These are phyloP conservation scores for Phyto melanocephala DNA, from an alignment of 2,888 invertebrate genomes.

Conservation along the genomic window DNA sequence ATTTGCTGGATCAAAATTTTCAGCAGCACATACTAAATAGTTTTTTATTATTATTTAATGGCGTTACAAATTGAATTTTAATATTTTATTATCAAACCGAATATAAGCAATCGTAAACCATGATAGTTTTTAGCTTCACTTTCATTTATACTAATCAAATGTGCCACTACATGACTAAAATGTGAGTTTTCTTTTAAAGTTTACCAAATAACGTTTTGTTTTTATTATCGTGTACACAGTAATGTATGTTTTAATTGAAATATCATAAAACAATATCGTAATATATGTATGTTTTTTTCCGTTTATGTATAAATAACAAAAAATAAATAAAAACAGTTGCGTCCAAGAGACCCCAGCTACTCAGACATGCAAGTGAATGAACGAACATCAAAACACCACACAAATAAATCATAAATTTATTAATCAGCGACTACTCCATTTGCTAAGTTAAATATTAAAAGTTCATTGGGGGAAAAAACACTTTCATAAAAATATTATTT, in stretches of 20 bases:
- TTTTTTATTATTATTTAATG: neutral
- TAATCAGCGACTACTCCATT: constrained; percentile 29
- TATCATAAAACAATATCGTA: constrained; percentile 50
- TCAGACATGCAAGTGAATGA: neutral
- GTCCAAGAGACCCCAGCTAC: neutral
- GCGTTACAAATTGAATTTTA: constrained; percentile 45
- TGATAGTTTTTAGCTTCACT: constrained; percentile 39
- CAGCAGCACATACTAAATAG: neutral
- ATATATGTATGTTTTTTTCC: neutral
- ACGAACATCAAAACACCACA: constrained; percentile 1
- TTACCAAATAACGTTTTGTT: constrained; percentile 47
- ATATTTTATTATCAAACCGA: constrained; percentile 12
- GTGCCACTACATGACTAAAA: neutral
- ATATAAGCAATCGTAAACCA: too few species aligned
- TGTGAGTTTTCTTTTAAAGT: neutral
- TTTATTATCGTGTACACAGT: constrained; percentile 29
- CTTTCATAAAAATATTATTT: too few species aligned
- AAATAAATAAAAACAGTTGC: constrained; percentile 7
- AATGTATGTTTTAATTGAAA: constrained; percentile 56
- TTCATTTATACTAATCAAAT: constrained; percentile 30
- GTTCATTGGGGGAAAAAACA: too few species aligned
- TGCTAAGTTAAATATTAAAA: neutral
- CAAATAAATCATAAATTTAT: constrained; percentile 43
- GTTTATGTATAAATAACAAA: neutral
- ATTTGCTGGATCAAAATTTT: neutral